Percentiles rank a stretch among this genome's conserved stretches.
phyloP scores from a whole-genome alignment of 2,797 vertebrate species.

The Heliangelus exortis region DNA sequence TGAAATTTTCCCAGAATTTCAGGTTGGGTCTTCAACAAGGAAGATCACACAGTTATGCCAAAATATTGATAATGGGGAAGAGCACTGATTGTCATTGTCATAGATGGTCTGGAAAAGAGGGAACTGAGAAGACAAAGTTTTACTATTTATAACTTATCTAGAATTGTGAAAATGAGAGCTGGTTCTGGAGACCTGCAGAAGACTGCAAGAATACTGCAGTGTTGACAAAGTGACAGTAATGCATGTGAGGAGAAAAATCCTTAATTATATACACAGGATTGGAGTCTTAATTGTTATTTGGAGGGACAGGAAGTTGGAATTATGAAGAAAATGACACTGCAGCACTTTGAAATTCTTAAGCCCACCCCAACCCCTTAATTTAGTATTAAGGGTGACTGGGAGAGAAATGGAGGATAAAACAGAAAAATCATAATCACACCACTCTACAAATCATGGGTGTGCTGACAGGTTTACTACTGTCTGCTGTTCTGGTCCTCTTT shows the following conservation, averaged over 20 bases:
- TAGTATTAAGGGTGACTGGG: background rate
- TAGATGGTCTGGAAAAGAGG: background rate
- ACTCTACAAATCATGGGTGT: background rate
- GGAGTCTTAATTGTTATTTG: background rate
- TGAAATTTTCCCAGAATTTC: background rate
- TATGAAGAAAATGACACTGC: background rate
- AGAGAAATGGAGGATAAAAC: slow-evolving; percentile 1
- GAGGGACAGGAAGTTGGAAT: background rate
- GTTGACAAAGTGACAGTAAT: background rate
- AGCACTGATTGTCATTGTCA: background rate
- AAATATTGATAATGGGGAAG: background rate
- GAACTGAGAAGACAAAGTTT: background rate
- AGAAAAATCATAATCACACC: background rate
- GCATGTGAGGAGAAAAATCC: background rate
- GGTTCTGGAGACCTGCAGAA: background rate
- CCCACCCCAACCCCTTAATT: background rate
- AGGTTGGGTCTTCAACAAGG: background rate
- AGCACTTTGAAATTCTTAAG: background rate
- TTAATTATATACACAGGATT: background rate
- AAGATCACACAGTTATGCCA: fast-evolving
- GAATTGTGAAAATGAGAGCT: background rate
- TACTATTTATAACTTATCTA: background rate
- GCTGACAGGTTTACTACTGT: slow-evolving; percentile 52
- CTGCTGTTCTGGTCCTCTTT: slow-evolving; percentile 26
- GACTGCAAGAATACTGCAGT: background rate